A percentile compares a stretch with the other conserved stretches of the same genome.
Evolutionary conservation across 2,888 invertebrate species (phyloP).

Genomic region (Nineta flava): DNA sequence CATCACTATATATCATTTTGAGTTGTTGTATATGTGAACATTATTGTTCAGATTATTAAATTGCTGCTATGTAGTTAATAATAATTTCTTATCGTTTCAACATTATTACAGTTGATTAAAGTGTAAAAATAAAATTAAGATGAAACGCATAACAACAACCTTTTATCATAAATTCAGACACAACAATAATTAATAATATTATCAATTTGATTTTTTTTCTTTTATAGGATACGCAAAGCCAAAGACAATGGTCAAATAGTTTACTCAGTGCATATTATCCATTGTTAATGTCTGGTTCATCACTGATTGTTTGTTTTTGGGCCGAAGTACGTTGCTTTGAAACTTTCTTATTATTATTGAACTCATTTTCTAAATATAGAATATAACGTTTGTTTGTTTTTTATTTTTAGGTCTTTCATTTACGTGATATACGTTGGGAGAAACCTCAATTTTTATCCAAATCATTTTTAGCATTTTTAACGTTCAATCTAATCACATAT

Average conservation of each 20-base stretch:
- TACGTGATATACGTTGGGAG: conserved; percentile 75
- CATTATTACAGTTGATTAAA: neutral
- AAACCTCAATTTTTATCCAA: conserved; percentile 80
- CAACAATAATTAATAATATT: too few relatives aligned
- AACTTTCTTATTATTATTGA: neutral
- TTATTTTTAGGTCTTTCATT: conserved; percentile 64
- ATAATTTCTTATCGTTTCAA: neutral
- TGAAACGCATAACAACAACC: too few relatives aligned
- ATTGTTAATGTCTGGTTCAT: conserved; percentile 72
- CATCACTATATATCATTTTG: too few relatives aligned
- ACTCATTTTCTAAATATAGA: neutral
- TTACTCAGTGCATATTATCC: conserved; percentile 83
- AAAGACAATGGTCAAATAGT: conserved; percentile 70
- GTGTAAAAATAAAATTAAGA: conserved; percentile 5
- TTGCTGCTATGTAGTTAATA: neutral
- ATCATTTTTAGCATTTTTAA: conserved; percentile 76
- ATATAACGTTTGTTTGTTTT: neutral
- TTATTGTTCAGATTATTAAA: too few relatives aligned
- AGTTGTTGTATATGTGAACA: too few relatives aligned
- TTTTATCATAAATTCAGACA: too few relatives aligned
- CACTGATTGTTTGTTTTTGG: conserved; percentile 86
- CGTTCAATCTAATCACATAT: conserved; percentile 79
- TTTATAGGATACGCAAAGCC: too few relatives aligned
- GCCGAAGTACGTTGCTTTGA: conserved; percentile 58
- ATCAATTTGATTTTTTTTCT: too few relatives aligned